Percentiles rank a stretch among this genome's conserved stretches.
Conservation (phyloP, 2,888 invertebrate species). For the Acrobasis suavella region DNA sequence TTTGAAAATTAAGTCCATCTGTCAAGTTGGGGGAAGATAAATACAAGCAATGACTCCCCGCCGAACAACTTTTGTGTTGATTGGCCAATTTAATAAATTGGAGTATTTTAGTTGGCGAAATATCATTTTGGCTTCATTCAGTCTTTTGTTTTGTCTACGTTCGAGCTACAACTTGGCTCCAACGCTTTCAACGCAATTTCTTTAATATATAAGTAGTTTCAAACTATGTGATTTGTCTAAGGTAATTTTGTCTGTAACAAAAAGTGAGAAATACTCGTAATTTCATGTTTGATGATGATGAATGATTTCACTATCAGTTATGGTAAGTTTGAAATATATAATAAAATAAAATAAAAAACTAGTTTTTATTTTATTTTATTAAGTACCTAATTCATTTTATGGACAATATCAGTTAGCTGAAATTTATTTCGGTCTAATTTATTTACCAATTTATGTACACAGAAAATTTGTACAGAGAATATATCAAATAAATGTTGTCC, state of each 20-base stretch:
- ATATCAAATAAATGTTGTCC: too few species aligned
- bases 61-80: constrained; percentile 18
- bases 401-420: neutral
- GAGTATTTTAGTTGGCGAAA: constrained; percentile 7
- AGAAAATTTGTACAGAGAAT: too few species aligned
- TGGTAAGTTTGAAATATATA: too few species aligned
- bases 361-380: too few species aligned
- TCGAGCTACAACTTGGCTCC: neutral
- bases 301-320: too few species aligned
- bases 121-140: constrained; percentile 5
- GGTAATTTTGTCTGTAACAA: too few species aligned
- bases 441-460: too few species aligned
- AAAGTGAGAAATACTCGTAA: too few species aligned
- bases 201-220: neutral
- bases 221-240: too few species aligned
- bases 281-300: too few species aligned
- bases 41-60: constrained; percentile 21
- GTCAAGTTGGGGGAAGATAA: constrained; percentile 20
- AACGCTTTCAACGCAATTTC: constrained; percentile 1
- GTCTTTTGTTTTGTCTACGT: neutral
- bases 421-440: neutral
- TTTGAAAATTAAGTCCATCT: constrained; percentile 23
- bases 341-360: too few species aligned
- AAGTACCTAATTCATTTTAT: too few species aligned
- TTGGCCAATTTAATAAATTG: constrained; percentile 14